These are phyloP conservation scores for Chrysemys picta DNA, from an alignment of 2,113 vertebrate species.

Conservation along the genomic window DNA sequence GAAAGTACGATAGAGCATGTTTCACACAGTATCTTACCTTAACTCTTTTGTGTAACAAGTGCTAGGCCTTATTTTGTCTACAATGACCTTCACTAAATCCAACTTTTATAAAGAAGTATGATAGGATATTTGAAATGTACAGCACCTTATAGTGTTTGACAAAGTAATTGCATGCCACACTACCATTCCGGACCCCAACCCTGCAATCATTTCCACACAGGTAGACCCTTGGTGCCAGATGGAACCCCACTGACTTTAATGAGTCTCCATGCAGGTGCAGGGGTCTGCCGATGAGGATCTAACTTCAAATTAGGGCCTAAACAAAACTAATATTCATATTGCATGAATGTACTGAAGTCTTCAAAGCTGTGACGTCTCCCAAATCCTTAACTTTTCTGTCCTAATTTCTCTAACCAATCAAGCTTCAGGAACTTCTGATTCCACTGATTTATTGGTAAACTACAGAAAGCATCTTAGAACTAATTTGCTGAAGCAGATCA, in stretches of 20 bases:
- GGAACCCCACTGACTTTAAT: not conserved
- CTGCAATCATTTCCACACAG: not conserved
- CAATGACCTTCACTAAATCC: not conserved
- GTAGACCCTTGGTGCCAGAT: not conserved
- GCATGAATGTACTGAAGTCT: not conserved
- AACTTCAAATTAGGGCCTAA: not conserved
- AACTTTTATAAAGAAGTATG: not conserved
- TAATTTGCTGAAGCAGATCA: not conserved
- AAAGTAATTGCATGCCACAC: not conserved
- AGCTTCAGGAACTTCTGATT: not conserved
- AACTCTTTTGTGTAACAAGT: not conserved
- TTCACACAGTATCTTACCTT: not conserved
- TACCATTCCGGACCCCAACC: not conserved
- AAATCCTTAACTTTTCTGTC: not conserved
- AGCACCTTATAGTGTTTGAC: not conserved
- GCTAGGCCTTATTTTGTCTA: not conserved
- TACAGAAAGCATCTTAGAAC: constrained; percentile 42
- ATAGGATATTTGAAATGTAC: not conserved
- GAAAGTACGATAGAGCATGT: not conserved
- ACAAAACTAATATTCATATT: not conserved
- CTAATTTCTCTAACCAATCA: not conserved
- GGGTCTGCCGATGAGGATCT: not conserved
- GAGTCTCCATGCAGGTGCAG: not conserved
- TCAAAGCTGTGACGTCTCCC: not conserved
- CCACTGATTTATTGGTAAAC: not conserved